These are phyloP conservation scores for Lichenostomus cassidix DNA, from an alignment of 2,113 vertebrate genomes.

Conservation along the genomic window DNA sequence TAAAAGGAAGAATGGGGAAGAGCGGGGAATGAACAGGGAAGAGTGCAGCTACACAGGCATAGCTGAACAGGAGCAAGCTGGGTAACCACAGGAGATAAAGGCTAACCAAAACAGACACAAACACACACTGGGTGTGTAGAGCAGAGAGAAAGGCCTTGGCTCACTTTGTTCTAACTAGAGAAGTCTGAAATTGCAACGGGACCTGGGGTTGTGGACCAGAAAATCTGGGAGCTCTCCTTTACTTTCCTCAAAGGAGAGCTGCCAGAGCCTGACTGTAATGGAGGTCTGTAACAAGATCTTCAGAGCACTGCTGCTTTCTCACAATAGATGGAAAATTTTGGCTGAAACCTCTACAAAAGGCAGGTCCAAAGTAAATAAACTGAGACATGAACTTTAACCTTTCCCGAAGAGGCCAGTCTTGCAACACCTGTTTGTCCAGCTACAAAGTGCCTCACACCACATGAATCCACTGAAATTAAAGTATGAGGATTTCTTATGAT, in stretches of 20 bases:
- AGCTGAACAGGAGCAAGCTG: not conserved
- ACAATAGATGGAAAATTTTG: not conserved
- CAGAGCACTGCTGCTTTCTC: not conserved
- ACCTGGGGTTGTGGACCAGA: not conserved
- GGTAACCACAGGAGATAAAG: not conserved
- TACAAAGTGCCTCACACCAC: not conserved
- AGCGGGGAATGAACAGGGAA: not conserved
- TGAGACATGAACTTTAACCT: not conserved
- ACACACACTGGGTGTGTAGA: not conserved
- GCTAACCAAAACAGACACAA: not conserved
- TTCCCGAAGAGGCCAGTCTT: not conserved
- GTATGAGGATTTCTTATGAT: not conserved
- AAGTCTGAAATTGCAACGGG: not conserved
- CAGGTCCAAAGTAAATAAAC: not conserved
- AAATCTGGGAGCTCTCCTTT: not conserved
- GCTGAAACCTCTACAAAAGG: not conserved
- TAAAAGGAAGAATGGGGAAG: not conserved
- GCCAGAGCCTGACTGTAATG: not conserved
- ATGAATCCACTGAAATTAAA: not conserved
- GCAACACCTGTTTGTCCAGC: not conserved
- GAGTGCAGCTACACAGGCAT: accelerated
- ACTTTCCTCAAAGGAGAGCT: not conserved
- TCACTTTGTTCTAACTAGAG: not conserved
- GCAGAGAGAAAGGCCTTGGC: not conserved
- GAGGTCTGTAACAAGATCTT: not conserved